Evolutionary conservation across 2,888 invertebrate genomes (phyloP).

Genomic region (Dryomyza anilis): DNA sequence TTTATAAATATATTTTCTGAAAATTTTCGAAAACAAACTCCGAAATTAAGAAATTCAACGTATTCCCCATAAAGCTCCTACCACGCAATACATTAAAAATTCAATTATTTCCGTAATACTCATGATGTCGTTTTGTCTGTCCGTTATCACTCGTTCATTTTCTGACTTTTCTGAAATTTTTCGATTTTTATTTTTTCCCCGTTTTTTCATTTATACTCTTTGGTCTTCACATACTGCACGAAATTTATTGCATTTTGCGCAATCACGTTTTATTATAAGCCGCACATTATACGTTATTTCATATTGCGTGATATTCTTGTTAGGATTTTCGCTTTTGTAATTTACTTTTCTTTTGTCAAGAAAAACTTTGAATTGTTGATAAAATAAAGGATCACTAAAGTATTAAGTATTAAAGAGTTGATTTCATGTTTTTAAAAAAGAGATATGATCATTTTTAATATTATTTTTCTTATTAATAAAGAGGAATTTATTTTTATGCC

Average conservation of each 20-base stretch:
- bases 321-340: not conserved
- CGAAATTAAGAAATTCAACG: no score
- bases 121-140: not conserved
- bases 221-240: not conserved
- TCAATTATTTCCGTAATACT: constrained; percentile 1
- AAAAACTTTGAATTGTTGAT: not conserved
- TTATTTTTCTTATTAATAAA: no score
- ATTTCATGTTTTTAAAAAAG: not conserved
- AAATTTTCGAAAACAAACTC: no score
- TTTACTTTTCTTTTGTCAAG: not conserved
- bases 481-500: no score
- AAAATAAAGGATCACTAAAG: no score
- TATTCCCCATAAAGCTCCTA: no score
- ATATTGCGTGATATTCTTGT: not conserved
- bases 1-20: no score
- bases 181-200: no score
- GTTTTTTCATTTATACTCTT: no score
- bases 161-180: no score
- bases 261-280: not conserved
- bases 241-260: not conserved
- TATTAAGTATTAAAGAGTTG: not conserved
- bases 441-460: no score
- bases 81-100: constrained; percentile 3
- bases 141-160: no score
- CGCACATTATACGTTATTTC: not conserved